A percentile compares a stretch with the other conserved stretches of the same genome.
These are phyloP conservation scores for Podarcis raffonei DNA, from an alignment of 2,113 vertebrate species.

Conservation along the genomic window DNA sequence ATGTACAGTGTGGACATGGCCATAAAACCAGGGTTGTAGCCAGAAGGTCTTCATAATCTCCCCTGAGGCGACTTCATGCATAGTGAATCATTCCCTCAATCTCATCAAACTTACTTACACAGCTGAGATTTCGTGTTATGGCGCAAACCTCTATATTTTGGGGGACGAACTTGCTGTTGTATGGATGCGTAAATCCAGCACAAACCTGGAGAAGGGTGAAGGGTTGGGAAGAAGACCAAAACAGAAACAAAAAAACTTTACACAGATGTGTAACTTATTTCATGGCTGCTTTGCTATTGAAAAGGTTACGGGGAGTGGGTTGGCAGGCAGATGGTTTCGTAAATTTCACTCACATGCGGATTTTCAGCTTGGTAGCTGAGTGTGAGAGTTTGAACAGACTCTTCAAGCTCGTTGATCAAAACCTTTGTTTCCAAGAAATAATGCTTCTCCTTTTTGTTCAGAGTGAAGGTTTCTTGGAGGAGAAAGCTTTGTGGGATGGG, in stretches of 20 bases:
- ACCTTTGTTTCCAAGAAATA: constrained; percentile 85
- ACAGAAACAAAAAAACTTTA: constrained; percentile 11
- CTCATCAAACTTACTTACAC: constrained; percentile 59
- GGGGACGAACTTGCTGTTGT: constrained; percentile 72
- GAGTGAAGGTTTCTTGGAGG: constrained; percentile 83
- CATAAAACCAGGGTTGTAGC: too few species aligned
- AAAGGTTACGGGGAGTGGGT: not conserved
- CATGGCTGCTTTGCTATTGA: not conserved
- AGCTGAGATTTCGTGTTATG: constrained; percentile 69
- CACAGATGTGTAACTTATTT: not conserved
- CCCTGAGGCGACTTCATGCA: too few species aligned
- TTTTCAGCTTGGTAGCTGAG: constrained; percentile 78
- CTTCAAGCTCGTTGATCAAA: constrained; percentile 71
- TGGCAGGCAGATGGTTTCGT: rapidly evolving
- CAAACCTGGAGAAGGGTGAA: constrained; percentile 75
- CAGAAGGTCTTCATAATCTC: not conserved
- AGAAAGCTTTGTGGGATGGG: constrained; percentile 75
- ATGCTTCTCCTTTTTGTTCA: constrained; percentile 72
- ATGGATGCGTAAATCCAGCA: constrained; percentile 80
- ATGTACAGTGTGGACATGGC: too few species aligned
- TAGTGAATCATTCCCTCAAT: not conserved
- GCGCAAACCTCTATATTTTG: constrained; percentile 81
- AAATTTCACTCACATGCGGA: constrained; percentile 78
- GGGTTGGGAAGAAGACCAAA: not conserved
- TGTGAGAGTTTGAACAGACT: constrained; percentile 80